Base-by-base conservation (phyloP, 2,113 vertebrate genomes). In the Sinocyclocheilus maitianheensis region DNA sequence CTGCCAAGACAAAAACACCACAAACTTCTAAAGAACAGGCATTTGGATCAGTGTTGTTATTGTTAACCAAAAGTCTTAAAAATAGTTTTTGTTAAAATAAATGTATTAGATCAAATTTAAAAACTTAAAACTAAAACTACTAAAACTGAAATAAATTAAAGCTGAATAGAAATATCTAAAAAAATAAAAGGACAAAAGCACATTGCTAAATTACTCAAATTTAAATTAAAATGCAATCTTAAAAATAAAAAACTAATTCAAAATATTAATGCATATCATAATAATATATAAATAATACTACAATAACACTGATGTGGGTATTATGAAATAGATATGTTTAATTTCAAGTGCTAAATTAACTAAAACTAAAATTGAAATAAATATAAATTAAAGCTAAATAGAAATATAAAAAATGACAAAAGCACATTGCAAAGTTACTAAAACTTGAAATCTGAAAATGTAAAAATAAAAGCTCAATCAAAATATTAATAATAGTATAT, bases 1-100 rank as follows among this genome's bases (percentile, higher is more conserved):
- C 98, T 94, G 91, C 88, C 63, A 72, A 67, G 74, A 71, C 51
- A 53, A 5, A 22, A 60, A 92, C 4, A 89, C 51, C 18, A 85
- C 4, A 34, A 48, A 13, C n/a, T 13, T 8, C 11, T 65, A 12
- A 13, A 26, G 2, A 34, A 34, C 30, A 34, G 30, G 30, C 30
- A 34, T 34, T 34, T 34, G 30, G 30, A 53, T 9, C 0, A 22
- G 16, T 10, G 9, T 10, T 1, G 43, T 9, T 10, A 46, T 10
- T 10, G 43, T 10, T 46, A 46, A 10, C 43, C 10, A 46, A 9
- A 46, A 22, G 6, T 22, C 8, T 22, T 60, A 6, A 30, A n/a
- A 46, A 46, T 9, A 14, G 11, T 1, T 24, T 24, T 12, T 3
- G 11, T 24, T 5, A 0, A 8, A 62, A n/a, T 65, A 55, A 16